Evolutionary conservation across 1,140 invertebrate genomes (phyloP), one percentile per base, ranked within the genome.

Genomic region (Eupeodes corollae): DNA sequence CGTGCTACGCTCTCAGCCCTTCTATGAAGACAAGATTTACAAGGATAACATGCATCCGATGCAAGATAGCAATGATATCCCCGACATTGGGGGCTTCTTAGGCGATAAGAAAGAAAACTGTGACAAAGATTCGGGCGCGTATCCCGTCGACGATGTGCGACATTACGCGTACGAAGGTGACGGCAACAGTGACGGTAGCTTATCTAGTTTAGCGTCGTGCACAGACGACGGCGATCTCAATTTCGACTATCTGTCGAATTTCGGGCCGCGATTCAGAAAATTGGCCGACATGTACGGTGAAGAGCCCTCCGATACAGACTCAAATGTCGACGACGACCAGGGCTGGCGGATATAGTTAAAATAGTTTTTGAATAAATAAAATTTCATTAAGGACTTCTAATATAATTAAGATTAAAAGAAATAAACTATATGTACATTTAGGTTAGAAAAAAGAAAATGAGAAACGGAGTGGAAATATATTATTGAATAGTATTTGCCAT

Each of bases 101-200:
- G 83, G 87, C 55, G 84, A 84, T 53, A 92, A 92, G 66, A 86
- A 95, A 61, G 81, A 86, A 42, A 82, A 83, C 51, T 86, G 90
- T 50, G 91, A 96, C 68, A 82, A 90, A 54, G 92, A 96, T 71
- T 83, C 85, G 0, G 85, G 86, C 55, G 86, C 84, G 49, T 88
- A 87, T 57, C 91, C 91, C 2, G 89, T 88, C 65, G 94, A 98
- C 68, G 92, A 95, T 72, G 85, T 96, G 1, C 79, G 92, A 40
- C 90, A 96, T 69, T 98, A 96, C 68, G 91, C 88, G 21, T 96
- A 95, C 61, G 93, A 98, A 71, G 93, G 94, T 13, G 91, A 93
- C 65, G 91, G 91, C 44, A 96, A 94, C 63, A 85, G 83, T 2
- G 86, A 85, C 34, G 91, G 91, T 48, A 95, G 91, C 8, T 73